Evolutionary conservation across 2,113 vertebrate species (phyloP).

Genomic region (Embiotoca jacksoni): DNA sequence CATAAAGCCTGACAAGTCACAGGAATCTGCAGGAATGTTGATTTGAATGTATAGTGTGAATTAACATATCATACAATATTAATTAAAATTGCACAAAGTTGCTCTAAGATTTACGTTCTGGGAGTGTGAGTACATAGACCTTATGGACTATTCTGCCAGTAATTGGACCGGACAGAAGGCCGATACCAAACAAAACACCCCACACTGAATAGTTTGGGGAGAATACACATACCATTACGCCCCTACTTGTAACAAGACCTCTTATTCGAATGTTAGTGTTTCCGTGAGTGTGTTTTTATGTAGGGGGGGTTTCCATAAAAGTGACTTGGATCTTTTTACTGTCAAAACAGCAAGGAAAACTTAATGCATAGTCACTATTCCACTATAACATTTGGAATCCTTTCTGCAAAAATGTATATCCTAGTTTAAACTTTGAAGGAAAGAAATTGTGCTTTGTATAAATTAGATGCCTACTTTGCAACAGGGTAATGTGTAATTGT

Average conservation of each 20-base stretch:
- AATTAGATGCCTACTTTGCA: not conserved
- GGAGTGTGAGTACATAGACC: not conserved
- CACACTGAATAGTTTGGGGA: too few relatives aligned
- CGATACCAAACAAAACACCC: too few relatives aligned
- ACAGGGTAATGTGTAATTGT: not conserved
- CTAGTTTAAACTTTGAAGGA: not conserved
- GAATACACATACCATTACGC: too few relatives aligned
- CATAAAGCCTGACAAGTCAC: not conserved
- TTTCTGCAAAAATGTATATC: not conserved
- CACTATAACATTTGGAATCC: slow-evolving; percentile 27
- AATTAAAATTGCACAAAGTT: not conserved
- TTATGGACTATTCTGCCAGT: not conserved
- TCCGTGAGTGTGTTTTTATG: too few relatives aligned
- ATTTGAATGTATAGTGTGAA: not conserved
- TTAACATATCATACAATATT: not conserved
- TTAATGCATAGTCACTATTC: slow-evolving; percentile 18
- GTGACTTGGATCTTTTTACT: not conserved
- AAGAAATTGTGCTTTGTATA: not conserved
- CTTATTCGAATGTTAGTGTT: too few relatives aligned
- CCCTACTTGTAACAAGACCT: too few relatives aligned
- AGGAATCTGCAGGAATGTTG: not conserved
- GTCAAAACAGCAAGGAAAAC: slow-evolving; percentile 2
- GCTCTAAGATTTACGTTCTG: not conserved
- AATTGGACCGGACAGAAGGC: not conserved
- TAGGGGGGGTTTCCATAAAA: too few relatives aligned